phyloP scores from a whole-genome alignment of 2,797 vertebrate species.

The Falco naumanni region DNA sequence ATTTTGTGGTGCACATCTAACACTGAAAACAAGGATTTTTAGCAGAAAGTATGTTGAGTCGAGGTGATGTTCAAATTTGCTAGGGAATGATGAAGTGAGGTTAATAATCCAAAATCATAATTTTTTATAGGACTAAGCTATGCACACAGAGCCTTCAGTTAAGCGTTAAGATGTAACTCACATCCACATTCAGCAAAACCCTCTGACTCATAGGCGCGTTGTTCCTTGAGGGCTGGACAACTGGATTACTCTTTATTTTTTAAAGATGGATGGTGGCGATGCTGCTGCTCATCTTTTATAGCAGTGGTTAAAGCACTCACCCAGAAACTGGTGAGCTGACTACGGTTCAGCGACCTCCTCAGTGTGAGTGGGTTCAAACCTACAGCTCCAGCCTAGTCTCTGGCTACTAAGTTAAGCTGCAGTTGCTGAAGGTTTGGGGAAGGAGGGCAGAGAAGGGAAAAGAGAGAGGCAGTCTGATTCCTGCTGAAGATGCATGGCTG shows the following conservation, averaged over 20 bases:
- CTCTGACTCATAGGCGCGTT: not conserved
- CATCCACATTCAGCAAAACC: slow-evolving; percentile 12
- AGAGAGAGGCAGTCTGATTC: not conserved
- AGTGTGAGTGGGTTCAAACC: slow-evolving; percentile 19
- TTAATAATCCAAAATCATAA: not conserved
- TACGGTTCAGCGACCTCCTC: slow-evolving; percentile 13
- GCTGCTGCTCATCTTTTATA: slow-evolving; percentile 59
- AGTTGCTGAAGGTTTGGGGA: not conserved
- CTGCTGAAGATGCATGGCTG: slow-evolving; percentile 5
- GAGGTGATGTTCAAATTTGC: not conserved
- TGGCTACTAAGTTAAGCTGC: slow-evolving; percentile 26
- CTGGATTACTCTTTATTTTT: slow-evolving; percentile 63
- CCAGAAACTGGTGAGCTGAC: slow-evolving; percentile 58
- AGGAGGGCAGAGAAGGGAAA: not conserved
- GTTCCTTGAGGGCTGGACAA: slow-evolving; percentile 32
- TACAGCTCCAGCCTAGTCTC: slow-evolving; percentile 22
- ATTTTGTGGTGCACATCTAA: not conserved
- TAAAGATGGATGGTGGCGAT: slow-evolving; percentile 57
- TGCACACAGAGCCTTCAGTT: not conserved
- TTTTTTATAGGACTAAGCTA: not conserved
- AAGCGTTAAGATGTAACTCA: not conserved
- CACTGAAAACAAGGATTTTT: not conserved
- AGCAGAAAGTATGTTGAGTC: not conserved
- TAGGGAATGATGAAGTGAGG: not conserved
- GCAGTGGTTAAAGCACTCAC: slow-evolving; percentile 60